Evolutionary conservation across 2,888 invertebrate genomes (phyloP).

Genomic region (Lepidonotus clava): DNA sequence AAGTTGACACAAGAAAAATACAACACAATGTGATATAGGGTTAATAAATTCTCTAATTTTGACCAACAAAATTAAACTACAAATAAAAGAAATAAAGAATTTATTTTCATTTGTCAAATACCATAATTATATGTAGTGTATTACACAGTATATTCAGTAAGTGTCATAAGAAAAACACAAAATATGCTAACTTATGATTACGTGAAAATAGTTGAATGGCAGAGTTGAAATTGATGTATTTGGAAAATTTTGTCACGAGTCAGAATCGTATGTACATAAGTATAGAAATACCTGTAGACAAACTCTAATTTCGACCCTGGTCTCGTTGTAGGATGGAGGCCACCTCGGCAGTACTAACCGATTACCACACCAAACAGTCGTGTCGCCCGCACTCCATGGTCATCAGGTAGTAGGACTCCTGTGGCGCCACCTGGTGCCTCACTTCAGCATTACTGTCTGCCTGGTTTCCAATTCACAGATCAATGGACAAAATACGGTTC

Average conservation of each 20-base stretch:
- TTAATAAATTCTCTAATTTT: neutral
- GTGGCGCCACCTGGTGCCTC: neutral
- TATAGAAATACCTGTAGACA: too few relatives aligned
- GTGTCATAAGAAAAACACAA: neutral
- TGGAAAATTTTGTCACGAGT: neutral
- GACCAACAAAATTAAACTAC: too few relatives aligned
- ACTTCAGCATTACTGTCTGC: neutral
- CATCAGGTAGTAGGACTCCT: neutral
- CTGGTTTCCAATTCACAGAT: too few relatives aligned
- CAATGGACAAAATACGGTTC: too few relatives aligned
- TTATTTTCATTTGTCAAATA: too few relatives aligned
- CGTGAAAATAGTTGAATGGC: neutral
- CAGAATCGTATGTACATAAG: neutral
- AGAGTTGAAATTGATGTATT: neutral
- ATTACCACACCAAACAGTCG: neutral
- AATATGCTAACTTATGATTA: neutral
- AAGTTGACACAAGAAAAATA: neutral
- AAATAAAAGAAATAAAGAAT: too few relatives aligned
- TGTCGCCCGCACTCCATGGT: neutral
- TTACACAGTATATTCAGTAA: too few relatives aligned
- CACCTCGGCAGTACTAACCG: neutral
- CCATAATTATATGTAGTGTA: too few relatives aligned
- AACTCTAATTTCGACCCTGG: neutral
- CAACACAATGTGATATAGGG: neutral
- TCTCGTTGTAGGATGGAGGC: constrained; percentile 13